These are phyloP conservation scores for Frankliniella intonsa DNA, from an alignment of 2,888 invertebrate genomes.

Conservation along the genomic window DNA sequence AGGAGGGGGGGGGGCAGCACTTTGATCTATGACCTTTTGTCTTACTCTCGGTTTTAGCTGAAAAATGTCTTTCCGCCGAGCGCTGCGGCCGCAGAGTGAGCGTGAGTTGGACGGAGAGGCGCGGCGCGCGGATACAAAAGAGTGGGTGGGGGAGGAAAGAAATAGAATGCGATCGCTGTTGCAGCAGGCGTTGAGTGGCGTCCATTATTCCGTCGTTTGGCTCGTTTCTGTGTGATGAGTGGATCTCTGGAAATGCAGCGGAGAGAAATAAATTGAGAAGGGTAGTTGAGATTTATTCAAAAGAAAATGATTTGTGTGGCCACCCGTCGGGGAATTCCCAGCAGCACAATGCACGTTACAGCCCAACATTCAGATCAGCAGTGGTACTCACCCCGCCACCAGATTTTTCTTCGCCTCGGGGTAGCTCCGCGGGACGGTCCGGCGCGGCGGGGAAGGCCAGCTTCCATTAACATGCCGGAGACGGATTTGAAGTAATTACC, in stretches of 20 bases:
- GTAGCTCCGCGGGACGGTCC: too few relatives aligned
- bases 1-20: not conserved
- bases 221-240: too few relatives aligned
- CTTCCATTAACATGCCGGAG: not conserved
- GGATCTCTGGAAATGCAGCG: too few relatives aligned
- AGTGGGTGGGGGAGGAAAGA: not conserved
- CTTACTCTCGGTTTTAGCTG: not conserved
- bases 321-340: too few relatives aligned
- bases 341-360: too few relatives aligned
- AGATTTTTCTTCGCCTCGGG: not conserved
- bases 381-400: too few relatives aligned
- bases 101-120: not conserved
- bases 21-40: slow-evolving; percentile 17
- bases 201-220: not conserved
- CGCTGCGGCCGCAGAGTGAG: not conserved
- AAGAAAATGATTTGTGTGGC: too few relatives aligned
- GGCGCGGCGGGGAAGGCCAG: not conserved
- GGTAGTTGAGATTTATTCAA: too few relatives aligned
- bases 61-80: not conserved
- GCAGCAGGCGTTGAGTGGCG: not conserved
- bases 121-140: too few relatives aligned
- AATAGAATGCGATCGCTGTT: too few relatives aligned
- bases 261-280: too few relatives aligned
- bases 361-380: too few relatives aligned
- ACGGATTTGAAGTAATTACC: slow-evolving; percentile 8